Percentiles rank a stretch among this genome's conserved stretches.
phyloP scores from a whole-genome alignment of 1,140 invertebrate genomes.

The Heliothis subflexa region DNA sequence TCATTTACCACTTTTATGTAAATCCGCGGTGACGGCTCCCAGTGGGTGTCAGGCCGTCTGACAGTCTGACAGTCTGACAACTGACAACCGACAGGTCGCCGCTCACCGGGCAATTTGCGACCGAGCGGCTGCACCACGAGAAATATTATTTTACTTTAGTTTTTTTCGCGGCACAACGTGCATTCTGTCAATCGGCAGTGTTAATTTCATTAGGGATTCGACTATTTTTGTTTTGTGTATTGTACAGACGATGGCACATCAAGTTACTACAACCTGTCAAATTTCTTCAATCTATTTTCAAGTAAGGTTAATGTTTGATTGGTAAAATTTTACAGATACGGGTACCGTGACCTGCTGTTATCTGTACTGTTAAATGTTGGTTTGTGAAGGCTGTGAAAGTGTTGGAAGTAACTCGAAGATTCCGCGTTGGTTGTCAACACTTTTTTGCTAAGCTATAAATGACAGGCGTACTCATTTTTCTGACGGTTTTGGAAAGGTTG shows the following conservation, averaged over 20 bases:
- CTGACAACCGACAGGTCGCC: constrained; percentile 70
- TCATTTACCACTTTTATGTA: constrained; percentile 76
- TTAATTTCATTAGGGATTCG: constrained; percentile 43
- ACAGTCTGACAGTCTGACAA: constrained; percentile 65
- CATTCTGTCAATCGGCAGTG: constrained; percentile 27
- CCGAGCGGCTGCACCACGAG: constrained; percentile 53
- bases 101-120: constrained; percentile 72
- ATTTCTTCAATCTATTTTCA: too few species aligned
- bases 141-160: constrained; percentile 58
- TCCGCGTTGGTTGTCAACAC: not conserved
- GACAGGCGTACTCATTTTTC: not conserved
- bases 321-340: too few species aligned
- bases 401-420: not conserved
- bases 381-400: not conserved
- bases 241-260: too few species aligned
- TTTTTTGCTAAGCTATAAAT: not conserved
- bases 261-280: too few species aligned
- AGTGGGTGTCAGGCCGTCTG: constrained; percentile 64
- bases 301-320: too few species aligned
- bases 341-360: too few species aligned
- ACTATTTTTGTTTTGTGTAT: constrained; percentile 8
- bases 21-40: constrained; percentile 65
- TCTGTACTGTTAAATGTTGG: too few species aligned
- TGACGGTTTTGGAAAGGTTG: not conserved
- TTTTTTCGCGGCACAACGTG: constrained; percentile 48